Evolutionary conservation across 1,140 invertebrate species (phyloP).

Genomic region (Zaprionus lachaisei): DNA sequence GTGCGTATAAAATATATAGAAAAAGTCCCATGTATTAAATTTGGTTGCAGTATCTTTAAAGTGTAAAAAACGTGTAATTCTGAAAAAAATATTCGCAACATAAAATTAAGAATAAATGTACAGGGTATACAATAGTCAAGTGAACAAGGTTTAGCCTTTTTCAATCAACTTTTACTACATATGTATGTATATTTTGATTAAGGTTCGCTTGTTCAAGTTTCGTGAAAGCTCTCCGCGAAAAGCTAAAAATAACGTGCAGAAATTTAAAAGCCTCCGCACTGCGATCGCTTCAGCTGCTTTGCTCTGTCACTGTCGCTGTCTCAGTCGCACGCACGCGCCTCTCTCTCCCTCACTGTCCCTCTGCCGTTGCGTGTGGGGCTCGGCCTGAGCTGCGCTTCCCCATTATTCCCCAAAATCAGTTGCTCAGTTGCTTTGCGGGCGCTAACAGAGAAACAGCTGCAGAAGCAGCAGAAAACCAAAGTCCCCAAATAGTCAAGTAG

Average conservation of each 20-base stretch:
- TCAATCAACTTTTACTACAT: too few species aligned
- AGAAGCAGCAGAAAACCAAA: not conserved
- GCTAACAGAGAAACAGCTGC: slow-evolving; percentile 26
- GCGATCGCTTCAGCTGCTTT: slow-evolving; percentile 9
- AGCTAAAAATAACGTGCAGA: not conserved
- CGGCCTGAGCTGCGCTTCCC: slow-evolving; percentile 36
- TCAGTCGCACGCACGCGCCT: not conserved
- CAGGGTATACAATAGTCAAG: too few species aligned
- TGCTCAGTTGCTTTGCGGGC: slow-evolving; percentile 38
- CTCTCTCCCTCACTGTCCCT: not conserved
- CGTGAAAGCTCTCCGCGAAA: not conserved
- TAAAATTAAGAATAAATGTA: too few species aligned
- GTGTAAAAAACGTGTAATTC: too few species aligned
- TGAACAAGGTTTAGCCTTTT: too few species aligned
- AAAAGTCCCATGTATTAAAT: too few species aligned
- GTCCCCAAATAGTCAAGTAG: not conserved
- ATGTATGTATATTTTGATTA: too few species aligned
- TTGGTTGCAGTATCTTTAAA: too few species aligned
- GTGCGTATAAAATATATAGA: too few species aligned
- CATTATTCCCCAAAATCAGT: slow-evolving; percentile 23
- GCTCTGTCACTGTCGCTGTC: not conserved
- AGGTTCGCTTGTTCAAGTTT: not conserved
- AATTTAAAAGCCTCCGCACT: not conserved
- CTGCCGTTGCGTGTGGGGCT: slow-evolving; percentile 16
- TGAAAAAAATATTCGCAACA: too few species aligned